Evolutionary conservation across 2,797 vertebrate species (phyloP).

Genomic region (Onychomys arenicola): DNA sequence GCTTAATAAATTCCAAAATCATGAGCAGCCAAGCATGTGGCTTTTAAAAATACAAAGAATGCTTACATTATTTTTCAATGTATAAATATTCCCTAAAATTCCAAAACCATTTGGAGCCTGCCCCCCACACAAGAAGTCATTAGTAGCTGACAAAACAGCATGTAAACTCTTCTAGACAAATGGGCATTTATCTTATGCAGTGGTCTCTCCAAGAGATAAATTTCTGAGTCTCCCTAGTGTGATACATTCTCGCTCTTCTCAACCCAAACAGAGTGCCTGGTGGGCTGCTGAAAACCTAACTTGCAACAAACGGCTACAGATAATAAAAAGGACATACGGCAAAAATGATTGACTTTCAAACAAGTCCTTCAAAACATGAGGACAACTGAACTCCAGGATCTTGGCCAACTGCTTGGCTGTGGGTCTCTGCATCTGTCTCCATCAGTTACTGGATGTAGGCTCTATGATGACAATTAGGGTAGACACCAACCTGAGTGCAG

Average conservation of each 20-base stretch:
- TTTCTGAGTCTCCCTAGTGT: not conserved
- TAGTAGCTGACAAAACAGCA: conserved; percentile 34
- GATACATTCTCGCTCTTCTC: not conserved
- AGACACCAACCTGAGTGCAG: too few species aligned
- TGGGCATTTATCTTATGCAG: conserved; percentile 32
- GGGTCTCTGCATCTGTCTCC: too few species aligned
- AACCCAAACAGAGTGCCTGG: conserved; percentile 24
- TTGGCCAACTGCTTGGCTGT: too few species aligned
- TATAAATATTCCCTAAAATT: conserved; percentile 53
- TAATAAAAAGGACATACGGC: not conserved
- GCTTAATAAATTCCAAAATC: conserved; percentile 38
- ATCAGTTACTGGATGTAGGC: too few species aligned
- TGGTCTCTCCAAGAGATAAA: not conserved
- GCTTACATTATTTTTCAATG: conserved; percentile 44
- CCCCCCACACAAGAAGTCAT: not conserved
- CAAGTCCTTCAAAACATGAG: not conserved
- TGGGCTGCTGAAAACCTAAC: not conserved
- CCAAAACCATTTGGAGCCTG: not conserved
- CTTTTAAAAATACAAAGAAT: not conserved
- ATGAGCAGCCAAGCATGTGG: not conserved
- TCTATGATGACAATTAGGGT: too few species aligned
- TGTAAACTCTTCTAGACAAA: conserved; percentile 48
- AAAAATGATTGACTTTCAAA: not conserved
- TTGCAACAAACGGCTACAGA: not conserved
- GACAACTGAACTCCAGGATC: too few species aligned